These are phyloP conservation scores for Varanus salvator DNA, from an alignment of 2,113 vertebrate genomes.

Conservation along the genomic window DNA sequence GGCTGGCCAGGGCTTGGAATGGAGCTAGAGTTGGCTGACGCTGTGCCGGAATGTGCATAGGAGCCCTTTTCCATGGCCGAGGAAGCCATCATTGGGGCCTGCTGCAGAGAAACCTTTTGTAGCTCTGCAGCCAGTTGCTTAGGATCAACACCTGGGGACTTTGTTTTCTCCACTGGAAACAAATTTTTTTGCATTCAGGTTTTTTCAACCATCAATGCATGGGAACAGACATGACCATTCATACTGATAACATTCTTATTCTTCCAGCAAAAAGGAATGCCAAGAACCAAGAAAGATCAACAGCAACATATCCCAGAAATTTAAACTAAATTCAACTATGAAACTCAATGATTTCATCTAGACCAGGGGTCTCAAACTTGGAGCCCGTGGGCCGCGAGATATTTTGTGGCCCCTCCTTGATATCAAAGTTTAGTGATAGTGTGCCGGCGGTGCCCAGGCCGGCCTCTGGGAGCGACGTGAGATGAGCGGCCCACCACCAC, in stretches of 20 bases:
- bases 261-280: not conserved
- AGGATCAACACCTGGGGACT: constrained; percentile 96
- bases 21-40: constrained; percentile 91
- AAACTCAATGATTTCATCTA: not conserved
- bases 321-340: not conserved
- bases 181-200: constrained; percentile 29
- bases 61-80: constrained; percentile 89
- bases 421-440: no score
- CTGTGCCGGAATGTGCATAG: constrained; percentile 88
- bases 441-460: no score
- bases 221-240: not conserved
- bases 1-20: constrained; percentile 96
- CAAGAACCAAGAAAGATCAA: not conserved
- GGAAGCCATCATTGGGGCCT: constrained; percentile 84
- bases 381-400: no score
- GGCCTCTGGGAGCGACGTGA: no score
- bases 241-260: not conserved
- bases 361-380: no score
- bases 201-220: not conserved
- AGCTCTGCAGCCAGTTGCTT: constrained; percentile 97
- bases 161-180: constrained; percentile 88
- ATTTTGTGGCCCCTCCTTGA: no score
- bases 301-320: not conserved
- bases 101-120: constrained; percentile 97
- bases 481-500: no score